These are phyloP conservation scores for Agrochola litura DNA, from an alignment of 2,888 invertebrate species.

Conservation along the genomic window DNA sequence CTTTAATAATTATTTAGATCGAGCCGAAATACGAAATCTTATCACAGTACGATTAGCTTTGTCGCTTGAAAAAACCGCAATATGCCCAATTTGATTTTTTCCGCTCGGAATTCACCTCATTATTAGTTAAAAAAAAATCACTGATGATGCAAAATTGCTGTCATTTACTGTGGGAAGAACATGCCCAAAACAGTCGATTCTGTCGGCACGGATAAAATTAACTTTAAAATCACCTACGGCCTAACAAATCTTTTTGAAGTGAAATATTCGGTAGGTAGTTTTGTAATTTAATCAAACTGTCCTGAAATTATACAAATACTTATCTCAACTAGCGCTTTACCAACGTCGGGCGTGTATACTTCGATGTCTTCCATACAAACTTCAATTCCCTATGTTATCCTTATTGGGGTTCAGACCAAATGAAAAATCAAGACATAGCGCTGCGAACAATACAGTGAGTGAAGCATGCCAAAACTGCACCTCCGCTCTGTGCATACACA, in stretches of 20 bases:
- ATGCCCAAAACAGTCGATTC: not conserved
- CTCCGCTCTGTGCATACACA: no score
- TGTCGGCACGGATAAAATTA: not conserved
- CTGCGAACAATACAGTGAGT: no score
- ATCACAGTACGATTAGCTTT: not conserved
- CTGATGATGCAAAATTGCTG: conserved; percentile 42
- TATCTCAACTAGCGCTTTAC: not conserved
- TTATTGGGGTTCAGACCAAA: no score
- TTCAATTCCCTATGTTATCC: not conserved
- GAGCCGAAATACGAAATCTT: not conserved
- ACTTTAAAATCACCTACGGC: not conserved
- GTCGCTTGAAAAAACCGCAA: not conserved
- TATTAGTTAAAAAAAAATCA: conserved; percentile 10
- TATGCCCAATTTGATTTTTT: not conserved
- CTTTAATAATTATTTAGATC: not conserved
- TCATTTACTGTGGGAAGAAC: not conserved
- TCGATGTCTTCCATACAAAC: not conserved
- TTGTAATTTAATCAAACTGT: not conserved
- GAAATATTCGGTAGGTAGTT: not conserved
- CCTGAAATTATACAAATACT: not conserved
- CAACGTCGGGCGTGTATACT: not conserved
- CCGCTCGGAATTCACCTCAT: not conserved
- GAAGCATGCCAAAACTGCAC: no score
- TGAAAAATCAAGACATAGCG: no score
- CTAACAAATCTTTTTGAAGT: not conserved